Base-by-base conservation (phyloP, 2,113 vertebrate species). In the Tichodroma muraria region DNA sequence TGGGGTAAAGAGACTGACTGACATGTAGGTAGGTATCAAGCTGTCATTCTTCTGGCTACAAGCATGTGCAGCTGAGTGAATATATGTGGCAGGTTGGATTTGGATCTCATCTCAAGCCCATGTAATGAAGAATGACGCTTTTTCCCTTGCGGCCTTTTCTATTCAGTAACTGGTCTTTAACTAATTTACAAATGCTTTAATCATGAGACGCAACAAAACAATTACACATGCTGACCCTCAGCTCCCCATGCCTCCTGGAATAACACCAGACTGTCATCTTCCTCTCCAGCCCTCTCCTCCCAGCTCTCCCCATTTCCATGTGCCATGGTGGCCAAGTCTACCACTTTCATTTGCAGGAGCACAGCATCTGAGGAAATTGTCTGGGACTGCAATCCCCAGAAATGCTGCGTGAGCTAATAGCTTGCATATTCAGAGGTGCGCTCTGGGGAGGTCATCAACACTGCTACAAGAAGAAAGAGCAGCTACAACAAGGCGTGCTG, bases 101-200 rank as follows among this genome's bases (percentile, higher is more conserved):
- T 83, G 91, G 76, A 85, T 83, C 59, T 91, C 71, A 33, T 52
- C 79, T 95, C 54, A 73, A 82, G 76, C 21, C 83, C 54, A 1
- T 12, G 11, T 91, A 90, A 93, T 91, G 75, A 93, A 90, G 82
- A 94, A 80, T 85, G 85, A 40, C 1, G 8, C 59, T 38, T 73
- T 80, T 93, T 85, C 38, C 61, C 68, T 93, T 70, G 37, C 52
- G 84, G 95, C 47, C 47, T 68, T 88, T 68, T 93, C 85, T 56
- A 66, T 54, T 92, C 90, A 90, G 49, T 80, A 95, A 94, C 85
- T 90, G 56, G 85, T 94, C 83, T 89, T 94, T 95, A 95, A 85
- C 49, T 89, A 83, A 96, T 95, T 97, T 97, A 94, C 56, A 88
- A 72, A 53, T 16, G 61, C 61, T 94, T 89, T 94, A 89, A 77